Evolutionary conservation across 2,888 invertebrate genomes (phyloP).

Genomic region (Nyleta sp.): DNA sequence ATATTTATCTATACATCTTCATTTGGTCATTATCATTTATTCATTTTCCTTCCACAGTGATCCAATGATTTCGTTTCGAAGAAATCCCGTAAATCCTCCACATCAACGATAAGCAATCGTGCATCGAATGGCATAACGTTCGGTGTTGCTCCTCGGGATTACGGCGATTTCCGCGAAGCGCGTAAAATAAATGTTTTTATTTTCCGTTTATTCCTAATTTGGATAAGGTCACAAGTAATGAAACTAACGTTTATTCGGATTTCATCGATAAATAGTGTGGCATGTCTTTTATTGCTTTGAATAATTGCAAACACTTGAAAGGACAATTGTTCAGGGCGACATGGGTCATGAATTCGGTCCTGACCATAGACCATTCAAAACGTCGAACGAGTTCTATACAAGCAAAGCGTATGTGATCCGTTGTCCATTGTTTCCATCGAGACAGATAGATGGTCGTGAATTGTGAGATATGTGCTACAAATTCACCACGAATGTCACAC

Average conservation of each 20-base stretch:
- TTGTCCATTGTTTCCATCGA: constrained; percentile 53
- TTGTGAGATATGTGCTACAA: constrained; percentile 51
- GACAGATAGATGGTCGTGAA: constrained; percentile 53
- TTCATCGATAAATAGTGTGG: constrained; percentile 2
- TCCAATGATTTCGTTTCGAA: background rate
- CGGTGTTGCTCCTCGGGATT: constrained; percentile 1
- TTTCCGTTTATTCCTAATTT: no score
- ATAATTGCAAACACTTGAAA: constrained; percentile 41
- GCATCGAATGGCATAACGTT: background rate
- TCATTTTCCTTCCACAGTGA: no score
- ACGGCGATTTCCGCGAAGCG: constrained; percentile 17
- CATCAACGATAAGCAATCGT: background rate
- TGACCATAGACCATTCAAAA: constrained; percentile 44
- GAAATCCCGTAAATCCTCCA: background rate
- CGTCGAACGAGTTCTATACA: constrained; percentile 33
- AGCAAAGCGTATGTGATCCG: constrained; percentile 31
- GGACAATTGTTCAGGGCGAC: constrained; percentile 40
- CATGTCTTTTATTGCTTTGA: constrained; percentile 19
- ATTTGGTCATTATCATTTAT: no score
- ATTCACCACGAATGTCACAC: constrained; percentile 59
- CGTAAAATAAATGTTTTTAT: constrained; percentile 38
- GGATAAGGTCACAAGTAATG: no score
- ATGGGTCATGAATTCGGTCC: constrained; percentile 41
- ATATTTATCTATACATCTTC: no score
- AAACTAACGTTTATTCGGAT: no score